Evolutionary conservation across 1,140 invertebrate genomes (phyloP), one percentile per base, ranked within the genome.

Genomic region (Rhyzopertha dominica): DNA sequence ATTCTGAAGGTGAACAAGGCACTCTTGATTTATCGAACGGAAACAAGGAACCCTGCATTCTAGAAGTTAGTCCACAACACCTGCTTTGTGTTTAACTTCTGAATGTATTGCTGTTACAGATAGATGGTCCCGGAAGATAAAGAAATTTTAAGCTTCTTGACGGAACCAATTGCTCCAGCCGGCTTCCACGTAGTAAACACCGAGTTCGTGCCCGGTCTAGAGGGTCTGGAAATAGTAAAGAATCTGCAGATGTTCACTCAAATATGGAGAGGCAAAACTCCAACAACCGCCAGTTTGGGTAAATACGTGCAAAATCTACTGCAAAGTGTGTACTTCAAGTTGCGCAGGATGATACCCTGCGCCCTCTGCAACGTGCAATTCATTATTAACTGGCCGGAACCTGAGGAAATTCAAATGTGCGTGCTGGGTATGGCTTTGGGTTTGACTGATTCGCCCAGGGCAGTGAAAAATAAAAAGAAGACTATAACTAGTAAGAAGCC

Each of bases 211-310:
- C 87, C 87, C 5, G 88, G 87, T 1, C 67, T 86, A 38, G 74
- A 79, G 22, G 75, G 81, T 47, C 63, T 80, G 25, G 80, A 82
- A 51, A 74, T 81, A 23, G 77, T 83, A 0, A 77, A 77, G 52
- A 89, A 89, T 68, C 65, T 90, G 25, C 85, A 93, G 71, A 90
- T 91, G 85, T 92, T 93, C 61, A 87, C 83, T 1, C 85, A 90
- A 70, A 80, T 92, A 13, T 90, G 82, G 67, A 73, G 86, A 28
- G 78, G 80, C 0, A 84, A 85, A 58, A 74, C 89, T 10, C 74
- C 76, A 47, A 72, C 72, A 9, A 70, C 77, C 0, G 75, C 78
- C 56, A 78, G 84, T 56, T 85, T 90, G 56, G 79, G 70, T 8
- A 69, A 69, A 43, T 69, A 74, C 45, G 73, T 75, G 50, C 66